These are phyloP conservation scores for Pionites leucogaster DNA, from an alignment of 2,113 vertebrate species.

Conservation along the genomic window DNA sequence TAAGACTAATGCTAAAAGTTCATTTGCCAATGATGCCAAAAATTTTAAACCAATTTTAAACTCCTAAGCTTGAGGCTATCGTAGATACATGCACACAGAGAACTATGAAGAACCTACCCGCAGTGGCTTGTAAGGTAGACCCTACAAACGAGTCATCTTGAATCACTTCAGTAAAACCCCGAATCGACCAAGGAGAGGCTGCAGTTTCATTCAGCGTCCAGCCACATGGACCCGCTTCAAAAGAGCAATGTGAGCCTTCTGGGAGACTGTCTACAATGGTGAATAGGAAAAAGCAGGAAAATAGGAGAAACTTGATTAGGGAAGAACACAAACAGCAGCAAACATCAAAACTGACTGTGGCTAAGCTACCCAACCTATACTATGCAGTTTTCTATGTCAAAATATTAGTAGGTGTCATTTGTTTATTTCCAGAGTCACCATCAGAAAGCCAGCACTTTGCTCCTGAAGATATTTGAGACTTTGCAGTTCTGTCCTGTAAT, in stretches of 20 bases:
- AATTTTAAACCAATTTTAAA: neutral
- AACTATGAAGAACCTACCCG: conserved; percentile 72
- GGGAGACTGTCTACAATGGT: conserved; percentile 73
- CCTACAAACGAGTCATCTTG: conserved; percentile 65
- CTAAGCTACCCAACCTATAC: neutral
- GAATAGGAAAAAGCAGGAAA: neutral
- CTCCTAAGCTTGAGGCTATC: neutral
- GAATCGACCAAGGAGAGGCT: conserved; percentile 74
- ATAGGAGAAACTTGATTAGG: neutral
- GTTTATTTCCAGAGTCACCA: neutral
- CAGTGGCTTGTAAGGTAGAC: conserved; percentile 74
- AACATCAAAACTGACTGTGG: neutral
- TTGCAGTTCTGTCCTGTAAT: neutral
- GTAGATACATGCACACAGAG: neutral
- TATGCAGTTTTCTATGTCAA: neutral
- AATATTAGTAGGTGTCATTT: neutral
- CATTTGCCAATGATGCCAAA: neutral
- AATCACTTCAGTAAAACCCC: conserved; percentile 60
- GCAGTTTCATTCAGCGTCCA: conserved; percentile 78
- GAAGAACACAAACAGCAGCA: neutral
- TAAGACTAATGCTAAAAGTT: neutral
- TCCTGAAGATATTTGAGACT: neutral
- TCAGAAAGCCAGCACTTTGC: neutral
- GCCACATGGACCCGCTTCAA: conserved; percentile 82
- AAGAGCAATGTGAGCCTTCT: conserved; percentile 83